Evolutionary conservation across 2,888 invertebrate genomes (phyloP), one percentile per base, ranked within the genome.

Genomic region (Mesorhabditis sp.): DNA sequence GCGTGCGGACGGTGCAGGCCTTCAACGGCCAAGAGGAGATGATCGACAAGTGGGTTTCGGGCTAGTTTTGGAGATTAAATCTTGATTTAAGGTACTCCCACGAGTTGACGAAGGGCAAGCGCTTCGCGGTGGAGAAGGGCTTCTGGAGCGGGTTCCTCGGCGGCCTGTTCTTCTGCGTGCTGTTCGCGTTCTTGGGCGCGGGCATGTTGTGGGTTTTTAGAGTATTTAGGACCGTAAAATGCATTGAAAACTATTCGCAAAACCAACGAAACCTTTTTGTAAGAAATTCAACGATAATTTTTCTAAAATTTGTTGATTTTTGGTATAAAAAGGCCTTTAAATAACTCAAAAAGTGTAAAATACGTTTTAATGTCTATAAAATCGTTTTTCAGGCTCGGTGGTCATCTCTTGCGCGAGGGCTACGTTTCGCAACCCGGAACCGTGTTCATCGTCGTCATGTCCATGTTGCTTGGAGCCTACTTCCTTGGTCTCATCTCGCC

Each of bases 11-110:
- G 10, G 81, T 81, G 4, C 79, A 79, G 67, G 79, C 81, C 5
- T 78, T 79, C 67, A 81, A 81, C 68, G 81, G 79, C 58, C 81
- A 81, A 68, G 70, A 75, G 41, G 77, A 77, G 50, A 79, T 79
- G 76, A 76, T 79, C 2, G 72, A 70, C 15, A 73, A 76, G 74
- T 77, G 64, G 10, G 70, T 63, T 41, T 64, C 10, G 58, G n/a
- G 7, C n/a, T 2, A 50, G 1, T 50, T 50, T 13, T 2, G n/a
- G 0, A 13, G 58, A 50, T 13, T 50, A 13, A 50, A 50, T 13
- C 58, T 50, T 10, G 2, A 50, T 50, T 50, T 13, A 50, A 71
- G 75, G 61, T 81, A 81, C 68, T 42, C 66, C 15, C 65, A 66
- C 0, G 76, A 79, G 41, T 65, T 81, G 13, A 62, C 70, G n/a